These are phyloP conservation scores for Campoplex nolae DNA, from an alignment of 2,888 invertebrate genomes.

Conservation along the genomic window DNA sequence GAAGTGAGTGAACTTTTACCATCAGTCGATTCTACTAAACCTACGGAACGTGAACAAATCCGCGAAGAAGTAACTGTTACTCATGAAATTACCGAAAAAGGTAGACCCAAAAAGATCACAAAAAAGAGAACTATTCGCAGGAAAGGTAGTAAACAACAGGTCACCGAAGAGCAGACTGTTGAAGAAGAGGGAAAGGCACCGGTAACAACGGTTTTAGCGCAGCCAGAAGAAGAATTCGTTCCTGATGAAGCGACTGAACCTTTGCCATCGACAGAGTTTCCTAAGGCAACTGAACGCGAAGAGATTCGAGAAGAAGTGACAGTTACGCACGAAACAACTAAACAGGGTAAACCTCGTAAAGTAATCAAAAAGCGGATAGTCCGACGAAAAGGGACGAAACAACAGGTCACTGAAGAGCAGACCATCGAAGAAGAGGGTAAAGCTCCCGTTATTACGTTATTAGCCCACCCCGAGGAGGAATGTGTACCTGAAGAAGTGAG, in stretches of 20 bases:
- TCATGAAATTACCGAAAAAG: slow-evolving; percentile 71
- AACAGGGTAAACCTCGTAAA: slow-evolving; percentile 73
- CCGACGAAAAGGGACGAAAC: slow-evolving; percentile 82
- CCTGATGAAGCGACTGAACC: slow-evolving; percentile 56
- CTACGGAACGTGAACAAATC: no score
- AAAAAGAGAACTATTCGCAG: slow-evolving; percentile 80
- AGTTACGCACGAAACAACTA: slow-evolving; percentile 74
- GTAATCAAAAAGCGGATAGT: slow-evolving; percentile 82
- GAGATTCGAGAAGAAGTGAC: slow-evolving; percentile 71
- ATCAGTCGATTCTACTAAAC: no score
- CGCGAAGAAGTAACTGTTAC: no score
- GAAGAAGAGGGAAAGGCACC: slow-evolving; percentile 85
- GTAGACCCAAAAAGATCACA: slow-evolving; percentile 73
- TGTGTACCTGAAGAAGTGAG: no score
- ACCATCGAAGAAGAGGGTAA: slow-evolving; percentile 83
- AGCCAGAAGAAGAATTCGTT: slow-evolving; percentile 64
- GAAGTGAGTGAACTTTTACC: no score
- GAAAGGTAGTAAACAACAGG: slow-evolving; percentile 79
- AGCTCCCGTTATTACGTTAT: slow-evolving; percentile 80
- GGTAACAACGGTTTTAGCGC: slow-evolving; percentile 82
- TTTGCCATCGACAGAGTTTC: slow-evolving; percentile 42
- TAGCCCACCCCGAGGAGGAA: slow-evolving; percentile 75
- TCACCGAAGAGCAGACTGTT: slow-evolving; percentile 83
- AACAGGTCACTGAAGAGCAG: slow-evolving; percentile 84
- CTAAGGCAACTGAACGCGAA: slow-evolving; percentile 30